phyloP scores from a whole-genome alignment of 1,140 invertebrate genomes.

The Orius laevigatus region DNA sequence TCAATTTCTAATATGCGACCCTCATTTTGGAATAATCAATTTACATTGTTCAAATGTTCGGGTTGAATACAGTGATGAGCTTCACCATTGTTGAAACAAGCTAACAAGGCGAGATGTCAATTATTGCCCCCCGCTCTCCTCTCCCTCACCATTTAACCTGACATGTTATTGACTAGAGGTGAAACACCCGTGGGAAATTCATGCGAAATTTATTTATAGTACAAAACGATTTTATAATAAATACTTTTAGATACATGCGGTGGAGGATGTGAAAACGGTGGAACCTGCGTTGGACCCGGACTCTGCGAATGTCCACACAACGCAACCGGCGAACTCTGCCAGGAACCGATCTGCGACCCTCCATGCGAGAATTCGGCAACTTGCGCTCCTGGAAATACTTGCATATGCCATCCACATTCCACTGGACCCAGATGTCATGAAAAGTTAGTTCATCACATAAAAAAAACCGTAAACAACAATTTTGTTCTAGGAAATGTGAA shows the following conservation, averaged over 20 bases:
- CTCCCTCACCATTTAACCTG: too few relatives aligned
- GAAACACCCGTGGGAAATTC: too few relatives aligned
- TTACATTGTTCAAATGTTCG: neutral
- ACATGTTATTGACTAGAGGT: too few relatives aligned
- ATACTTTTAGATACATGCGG: constrained; percentile 19
- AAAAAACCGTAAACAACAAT: neutral
- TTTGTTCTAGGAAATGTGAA: constrained; percentile 23
- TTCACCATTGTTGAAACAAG: too few relatives aligned
- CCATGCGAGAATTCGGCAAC: constrained; percentile 24
- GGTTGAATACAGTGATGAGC: too few relatives aligned
- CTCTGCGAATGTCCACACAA: constrained; percentile 23
- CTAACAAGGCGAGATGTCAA: too few relatives aligned
- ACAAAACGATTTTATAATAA: neutral
- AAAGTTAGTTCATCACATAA: constrained; percentile 17
- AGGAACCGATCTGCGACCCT: constrained; percentile 23
- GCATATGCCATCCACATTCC: constrained; percentile 22
- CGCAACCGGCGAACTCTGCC: constrained; percentile 19
- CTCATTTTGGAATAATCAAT: neutral
- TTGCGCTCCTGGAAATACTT: constrained; percentile 23
- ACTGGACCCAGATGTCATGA: constrained; percentile 21
- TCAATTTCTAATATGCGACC: neutral
- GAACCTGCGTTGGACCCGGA: constrained; percentile 21
- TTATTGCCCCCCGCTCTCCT: too few relatives aligned
- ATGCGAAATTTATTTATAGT: neutral
- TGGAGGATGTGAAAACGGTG: constrained; percentile 21